phyloP scores from a whole-genome alignment of 2,113 vertebrate genomes.

The Glareola pratincola region DNA sequence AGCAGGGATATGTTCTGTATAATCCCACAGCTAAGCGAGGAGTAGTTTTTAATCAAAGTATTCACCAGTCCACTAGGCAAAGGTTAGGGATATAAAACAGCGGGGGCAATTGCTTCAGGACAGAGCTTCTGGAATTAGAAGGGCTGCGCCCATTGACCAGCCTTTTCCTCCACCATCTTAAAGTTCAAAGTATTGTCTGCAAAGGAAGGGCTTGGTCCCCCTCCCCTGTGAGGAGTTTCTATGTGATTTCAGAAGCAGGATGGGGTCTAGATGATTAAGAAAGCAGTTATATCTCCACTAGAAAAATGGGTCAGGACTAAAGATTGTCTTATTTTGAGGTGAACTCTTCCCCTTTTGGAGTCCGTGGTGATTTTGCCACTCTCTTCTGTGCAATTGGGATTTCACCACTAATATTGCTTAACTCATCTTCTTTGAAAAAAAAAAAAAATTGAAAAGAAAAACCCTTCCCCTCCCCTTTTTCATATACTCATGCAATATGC shows the following conservation, averaged over 20 bases:
- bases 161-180: background rate
- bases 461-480: background rate
- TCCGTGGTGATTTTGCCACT: background rate
- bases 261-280: background rate
- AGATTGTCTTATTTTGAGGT: background rate
- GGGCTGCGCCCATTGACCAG: background rate
- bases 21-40: background rate
- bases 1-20: background rate
- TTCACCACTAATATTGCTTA: background rate
- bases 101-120: background rate
- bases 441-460: background rate
- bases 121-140: background rate
- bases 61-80: background rate
- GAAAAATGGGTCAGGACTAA: background rate
- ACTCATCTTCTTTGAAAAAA: background rate
- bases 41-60: background rate
- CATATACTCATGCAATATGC: constrained; percentile 45
- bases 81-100: background rate
- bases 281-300: background rate
- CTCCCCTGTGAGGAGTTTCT: background rate
- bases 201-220: background rate
- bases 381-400: background rate
- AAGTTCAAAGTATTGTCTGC: background rate
- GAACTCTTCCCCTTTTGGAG: background rate
- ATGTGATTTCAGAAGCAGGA: background rate